phyloP scores from a whole-genome alignment of 30 jellyfish, hydroid and myxozoan species.

The Mastigias papua region DNA sequence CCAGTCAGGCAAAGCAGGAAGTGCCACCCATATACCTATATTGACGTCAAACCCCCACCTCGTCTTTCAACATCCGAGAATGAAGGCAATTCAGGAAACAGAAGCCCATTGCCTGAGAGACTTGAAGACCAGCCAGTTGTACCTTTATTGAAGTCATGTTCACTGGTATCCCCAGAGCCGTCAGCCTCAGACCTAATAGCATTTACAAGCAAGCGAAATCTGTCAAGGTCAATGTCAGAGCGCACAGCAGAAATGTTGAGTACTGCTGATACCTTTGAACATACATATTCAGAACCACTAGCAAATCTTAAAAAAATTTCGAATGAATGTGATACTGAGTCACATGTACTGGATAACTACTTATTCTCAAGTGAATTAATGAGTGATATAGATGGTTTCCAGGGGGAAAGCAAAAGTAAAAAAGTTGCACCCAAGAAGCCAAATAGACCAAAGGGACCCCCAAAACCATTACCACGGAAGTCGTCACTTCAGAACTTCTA shows the following conservation, averaged over 20 bases:
- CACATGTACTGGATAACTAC: constrained; percentile 23
- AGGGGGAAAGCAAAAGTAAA: background rate
- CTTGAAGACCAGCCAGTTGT: too few species aligned
- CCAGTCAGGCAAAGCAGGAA: background rate
- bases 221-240: constrained; percentile 3
- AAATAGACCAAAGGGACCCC: constrained; percentile 36
- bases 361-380: constrained; percentile 10
- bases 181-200: background rate
- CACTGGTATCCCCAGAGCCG: background rate
- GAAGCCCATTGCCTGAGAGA: too few species aligned
- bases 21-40: background rate
- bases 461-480: constrained; percentile 19
- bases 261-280: background rate
- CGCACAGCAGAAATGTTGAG: background rate
- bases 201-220: constrained; percentile 11
- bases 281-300: background rate
- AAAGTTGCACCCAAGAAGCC: constrained; percentile 26
- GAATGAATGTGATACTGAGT: constrained; percentile 27
- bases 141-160: background rate
- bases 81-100: background rate
- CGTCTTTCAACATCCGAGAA: background rate
- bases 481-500: constrained; percentile 4
- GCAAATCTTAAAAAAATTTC: background rate
- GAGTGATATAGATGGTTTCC: background rate
- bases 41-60: background rate